Percentiles rank a stretch among this genome's conserved stretches.
Evolutionary conservation across 2,888 invertebrate species (phyloP).

Genomic region (Cartodere bifasciata): DNA sequence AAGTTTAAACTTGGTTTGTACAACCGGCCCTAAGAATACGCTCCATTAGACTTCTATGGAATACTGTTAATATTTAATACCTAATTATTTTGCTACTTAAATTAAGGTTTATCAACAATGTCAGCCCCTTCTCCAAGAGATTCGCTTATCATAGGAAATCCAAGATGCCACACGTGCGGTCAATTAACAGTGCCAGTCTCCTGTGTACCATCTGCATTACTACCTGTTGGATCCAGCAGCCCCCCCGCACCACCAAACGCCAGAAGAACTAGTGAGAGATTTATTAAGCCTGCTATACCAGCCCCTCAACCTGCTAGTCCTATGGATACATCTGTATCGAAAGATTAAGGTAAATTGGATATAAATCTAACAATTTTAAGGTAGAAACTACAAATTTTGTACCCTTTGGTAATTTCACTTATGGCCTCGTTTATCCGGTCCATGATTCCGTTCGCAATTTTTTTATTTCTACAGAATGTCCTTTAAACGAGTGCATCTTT

Average conservation of each 20-base stretch:
- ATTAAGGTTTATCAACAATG: constrained; percentile 16
- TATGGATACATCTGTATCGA: constrained; percentile 54
- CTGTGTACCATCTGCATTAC: constrained; percentile 32
- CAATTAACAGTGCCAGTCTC: constrained; percentile 41
- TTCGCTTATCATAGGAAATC: constrained; percentile 34
- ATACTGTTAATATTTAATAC: constrained; percentile 1
- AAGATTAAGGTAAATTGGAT: constrained; percentile 24
- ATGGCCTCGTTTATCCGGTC: no score
- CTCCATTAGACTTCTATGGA: background rate
- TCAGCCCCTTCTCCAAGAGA: constrained; percentile 34
- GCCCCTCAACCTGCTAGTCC: constrained; percentile 48
- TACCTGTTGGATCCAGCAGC: constrained; percentile 31
- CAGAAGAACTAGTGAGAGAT: constrained; percentile 61
- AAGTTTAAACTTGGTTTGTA: no score
- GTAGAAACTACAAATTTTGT: no score
- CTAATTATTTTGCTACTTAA: constrained; percentile 1
- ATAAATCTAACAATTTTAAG: no score
- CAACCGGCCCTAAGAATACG: no score
- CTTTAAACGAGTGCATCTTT: no score
- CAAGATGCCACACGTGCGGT: constrained; percentile 61
- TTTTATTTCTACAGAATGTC: no score
- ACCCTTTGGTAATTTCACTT: no score
- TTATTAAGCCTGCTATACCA: constrained; percentile 77
- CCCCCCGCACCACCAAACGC: constrained; percentile 46
- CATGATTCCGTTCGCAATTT: no score